Percentiles rank a stretch among this genome's conserved stretches.
Conservation (phyloP, 2,113 vertebrate species). For the Rutilus rutilus region DNA sequence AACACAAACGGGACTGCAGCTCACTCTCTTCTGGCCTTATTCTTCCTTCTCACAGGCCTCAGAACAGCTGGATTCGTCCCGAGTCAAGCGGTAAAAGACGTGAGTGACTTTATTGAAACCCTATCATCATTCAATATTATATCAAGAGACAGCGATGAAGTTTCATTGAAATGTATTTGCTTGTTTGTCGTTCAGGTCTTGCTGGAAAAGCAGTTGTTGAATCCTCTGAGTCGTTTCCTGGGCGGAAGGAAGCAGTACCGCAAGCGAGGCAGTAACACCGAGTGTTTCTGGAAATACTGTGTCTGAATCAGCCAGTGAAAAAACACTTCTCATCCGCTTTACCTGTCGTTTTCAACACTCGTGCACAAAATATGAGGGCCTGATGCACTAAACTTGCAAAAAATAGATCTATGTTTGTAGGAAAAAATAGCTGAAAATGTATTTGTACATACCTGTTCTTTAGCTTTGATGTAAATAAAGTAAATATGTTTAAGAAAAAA, state of each 20-base stretch:
- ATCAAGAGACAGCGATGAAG: neutral
- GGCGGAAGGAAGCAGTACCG: conserved; percentile 51
- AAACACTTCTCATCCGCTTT: neutral
- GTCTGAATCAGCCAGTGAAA: conserved; percentile 44
- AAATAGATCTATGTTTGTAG: neutral
- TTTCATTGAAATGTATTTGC: neutral
- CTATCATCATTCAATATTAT: neutral
- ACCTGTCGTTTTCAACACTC: neutral
- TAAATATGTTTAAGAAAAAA: conserved; percentile 47
- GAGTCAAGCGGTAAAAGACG: conserved; percentile 55
- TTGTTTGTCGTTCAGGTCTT: conserved; percentile 25
- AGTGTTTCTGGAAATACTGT: conserved; percentile 67
- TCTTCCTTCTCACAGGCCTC: conserved; percentile 42
- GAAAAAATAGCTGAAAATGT: conserved; percentile 5
- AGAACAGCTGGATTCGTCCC: conserved; percentile 48
- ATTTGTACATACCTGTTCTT: conserved; percentile 31
- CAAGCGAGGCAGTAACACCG: conserved; percentile 57
- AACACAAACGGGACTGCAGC: neutral
- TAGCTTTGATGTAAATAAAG: conserved; percentile 51
- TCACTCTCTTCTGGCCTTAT: neutral
- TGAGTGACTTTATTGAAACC: conserved; percentile 12
- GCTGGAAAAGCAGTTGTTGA: conserved; percentile 45
- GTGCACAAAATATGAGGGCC: neutral
- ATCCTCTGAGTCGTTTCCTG: conserved; percentile 41
- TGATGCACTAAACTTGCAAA: neutral